Conservation (phyloP, 2,888 invertebrate species). For the Malthinus seriepunctatus region DNA sequence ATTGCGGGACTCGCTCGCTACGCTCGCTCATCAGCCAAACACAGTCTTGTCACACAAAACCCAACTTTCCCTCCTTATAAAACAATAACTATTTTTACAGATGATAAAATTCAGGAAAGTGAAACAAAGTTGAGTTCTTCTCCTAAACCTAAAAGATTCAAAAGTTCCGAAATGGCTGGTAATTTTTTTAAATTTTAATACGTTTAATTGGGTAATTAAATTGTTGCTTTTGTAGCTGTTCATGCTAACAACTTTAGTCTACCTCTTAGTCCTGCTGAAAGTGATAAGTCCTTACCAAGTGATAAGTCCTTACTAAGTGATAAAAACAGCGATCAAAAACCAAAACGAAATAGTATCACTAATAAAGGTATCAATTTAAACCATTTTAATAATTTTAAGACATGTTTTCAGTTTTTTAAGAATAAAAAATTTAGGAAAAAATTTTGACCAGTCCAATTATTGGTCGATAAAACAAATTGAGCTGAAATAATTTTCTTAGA, state of each 20-base stretch:
- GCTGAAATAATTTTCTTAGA: too few relatives aligned
- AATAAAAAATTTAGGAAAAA: too few relatives aligned
- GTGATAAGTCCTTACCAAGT: conserved; percentile 40
- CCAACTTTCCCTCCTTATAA: too few relatives aligned
- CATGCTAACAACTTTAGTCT: conserved; percentile 41
- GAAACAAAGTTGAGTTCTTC: neutral
- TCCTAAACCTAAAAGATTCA: conserved; percentile 7
- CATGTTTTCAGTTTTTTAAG: too few relatives aligned
- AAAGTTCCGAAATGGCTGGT: neutral
- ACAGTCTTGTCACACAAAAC: too few relatives aligned
- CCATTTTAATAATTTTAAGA: too few relatives aligned
- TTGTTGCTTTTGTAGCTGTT: conserved; percentile 9
- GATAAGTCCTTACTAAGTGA: conserved; percentile 30
- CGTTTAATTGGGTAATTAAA: too few relatives aligned
- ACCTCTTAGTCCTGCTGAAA: conserved; percentile 50
- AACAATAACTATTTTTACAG: neutral
- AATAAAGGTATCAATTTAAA: neutral
- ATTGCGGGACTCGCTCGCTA: too few relatives aligned
- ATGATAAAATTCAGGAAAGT: neutral
- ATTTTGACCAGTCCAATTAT: too few relatives aligned
- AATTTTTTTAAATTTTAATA: neutral
- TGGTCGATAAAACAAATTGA: too few relatives aligned
- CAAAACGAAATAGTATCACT: conserved; percentile 4
- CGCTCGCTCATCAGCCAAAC: too few relatives aligned
- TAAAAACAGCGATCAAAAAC: conserved; percentile 6